Evolutionary conservation across 2,888 invertebrate species (phyloP).

Genomic region (Drosophila seclusa): DNA sequence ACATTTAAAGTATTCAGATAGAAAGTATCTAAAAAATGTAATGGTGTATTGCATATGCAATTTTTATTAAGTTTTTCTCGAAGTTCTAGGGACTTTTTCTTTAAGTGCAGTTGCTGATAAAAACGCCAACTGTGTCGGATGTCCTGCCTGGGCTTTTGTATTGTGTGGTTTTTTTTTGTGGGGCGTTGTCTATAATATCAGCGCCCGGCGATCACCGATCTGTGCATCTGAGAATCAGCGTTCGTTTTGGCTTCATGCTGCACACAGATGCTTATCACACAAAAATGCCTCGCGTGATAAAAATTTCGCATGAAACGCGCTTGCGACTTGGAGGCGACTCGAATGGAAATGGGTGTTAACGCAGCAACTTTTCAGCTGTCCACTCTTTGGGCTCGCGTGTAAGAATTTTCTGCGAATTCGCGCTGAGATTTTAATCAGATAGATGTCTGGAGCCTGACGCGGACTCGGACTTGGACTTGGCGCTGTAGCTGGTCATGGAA

Average conservation of each 20-base stretch:
- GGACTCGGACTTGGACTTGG: conserved; percentile 6
- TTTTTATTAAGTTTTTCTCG: not conserved
- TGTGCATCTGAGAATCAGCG: conserved; percentile 45
- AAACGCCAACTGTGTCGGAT: conserved; percentile 37
- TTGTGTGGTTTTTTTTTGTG: conserved; percentile 16
- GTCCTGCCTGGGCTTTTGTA: conserved; percentile 31
- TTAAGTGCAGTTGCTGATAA: conserved; percentile 50
- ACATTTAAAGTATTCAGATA: not conserved
- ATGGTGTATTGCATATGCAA: not conserved
- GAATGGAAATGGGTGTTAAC: conserved; percentile 67
- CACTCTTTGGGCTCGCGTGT: conserved; percentile 67
- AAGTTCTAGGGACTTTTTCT: not conserved
- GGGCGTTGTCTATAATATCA: conserved; percentile 53
- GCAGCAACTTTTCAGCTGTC: conserved; percentile 74
- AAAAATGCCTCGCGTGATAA: conserved; percentile 73
- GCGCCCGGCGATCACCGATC: conserved; percentile 49
- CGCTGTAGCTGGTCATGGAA: not conserved
- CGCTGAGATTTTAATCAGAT: conserved; percentile 72
- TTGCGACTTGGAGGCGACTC: conserved; percentile 31
- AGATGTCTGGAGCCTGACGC: conserved; percentile 42
- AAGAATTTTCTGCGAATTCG: conserved; percentile 77
- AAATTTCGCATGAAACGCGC: conserved; percentile 65
- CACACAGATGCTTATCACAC: conserved; percentile 65
- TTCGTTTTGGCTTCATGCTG: conserved; percentile 4
- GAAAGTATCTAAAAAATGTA: not conserved